Base-by-base conservation (phyloP, 1,140 invertebrate species). In the Monochamus saltuarius region DNA sequence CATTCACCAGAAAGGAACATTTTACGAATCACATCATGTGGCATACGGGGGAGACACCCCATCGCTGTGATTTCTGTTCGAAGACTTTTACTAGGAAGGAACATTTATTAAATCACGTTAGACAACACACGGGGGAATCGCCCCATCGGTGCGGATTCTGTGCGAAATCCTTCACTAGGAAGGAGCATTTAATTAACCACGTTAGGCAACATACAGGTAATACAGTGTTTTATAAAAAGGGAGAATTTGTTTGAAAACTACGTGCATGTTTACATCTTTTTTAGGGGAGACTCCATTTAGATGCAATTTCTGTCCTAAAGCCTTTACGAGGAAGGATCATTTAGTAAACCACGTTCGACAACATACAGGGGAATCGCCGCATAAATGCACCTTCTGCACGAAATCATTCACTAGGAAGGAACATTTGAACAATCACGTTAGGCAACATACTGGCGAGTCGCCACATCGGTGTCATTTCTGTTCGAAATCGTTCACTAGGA, bases 401-500 rank as follows among this genome's bases (percentile, higher is more conserved):
- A 91, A 90, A 74, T 87, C 88, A 52, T 94, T 95, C 78, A 94
- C 92, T 39, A 81, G 91, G 61, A 94, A 94, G 78, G 91, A 94
- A 80, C 92, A 95, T 79, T 84, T 94, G 73, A 92, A 90, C 77
- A 91, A 94, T 79, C 92, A 95, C 78, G 87, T 94, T 70, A 82
- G 87, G 53, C 84, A 86, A 67, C 84, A 86, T 73, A 85, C 84
- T 9, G 87, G 90, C 64, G 90, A 92, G 76, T 89, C 88, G 72
- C 88, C 89, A 55, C 91, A 92, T 73, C 80, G 86, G 68, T 94
- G 92, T 77, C 83, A 87, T 64, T 89, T 87, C 70, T 94, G 91
- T 79, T 87, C 83, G 63, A 94, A 93, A 79, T 87, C 85, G 56
- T 94, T 94, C 77, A 91, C 89, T 19, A 82, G 90, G 67, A 92